Base-by-base conservation (phyloP, 2,888 invertebrate genomes). In the Globia sparganii region DNA sequence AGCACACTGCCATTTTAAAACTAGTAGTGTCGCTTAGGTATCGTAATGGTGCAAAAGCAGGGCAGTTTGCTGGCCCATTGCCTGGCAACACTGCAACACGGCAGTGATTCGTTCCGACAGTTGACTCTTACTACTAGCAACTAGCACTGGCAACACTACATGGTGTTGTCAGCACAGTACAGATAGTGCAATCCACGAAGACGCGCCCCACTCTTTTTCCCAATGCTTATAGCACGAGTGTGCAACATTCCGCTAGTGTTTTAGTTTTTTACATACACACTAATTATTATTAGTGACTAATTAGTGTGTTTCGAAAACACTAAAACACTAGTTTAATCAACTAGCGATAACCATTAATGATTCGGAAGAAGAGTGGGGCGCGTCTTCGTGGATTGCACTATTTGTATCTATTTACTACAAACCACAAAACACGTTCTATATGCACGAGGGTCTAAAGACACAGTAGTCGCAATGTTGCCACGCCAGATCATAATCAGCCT, bases 51-150 rank as follows among this genome's bases (percentile, higher is more conserved):
- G 15, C 66, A 49, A 46, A 81, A 83, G 68, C 65, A 80, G 71
- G 61, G 62, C 49, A 61, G 78, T 86, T 84, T 86, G 40, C 83
- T 75, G 84, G 78, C 49, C 64, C 83, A 83, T 86, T 78, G 83
- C 49, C 37, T 53, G 37, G 64, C 46, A 72, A 59, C 58, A 80
- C 13, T 37, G 72, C 34, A 68, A 28, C 40, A 28, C 53, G 21
- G 40, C 59, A 28, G 37, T 40, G 74, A 77, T 85, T 83, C 62
- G 83, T 85, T 83, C 82, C 83, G 31, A 78, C 73, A 34, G 13
- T 83, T 85, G 61, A 62, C 13, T 72, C 71, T 68, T 37, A 75
- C 72, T 70, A 15, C 46, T 8, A 58, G 31, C 34, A 65, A 59
- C 34, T 34, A 34, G n/a, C 34, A 64, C 66, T 71, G 56, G 62